phyloP scores from a whole-genome alignment of 2,888 invertebrate species.

The Xylota segnis region DNA sequence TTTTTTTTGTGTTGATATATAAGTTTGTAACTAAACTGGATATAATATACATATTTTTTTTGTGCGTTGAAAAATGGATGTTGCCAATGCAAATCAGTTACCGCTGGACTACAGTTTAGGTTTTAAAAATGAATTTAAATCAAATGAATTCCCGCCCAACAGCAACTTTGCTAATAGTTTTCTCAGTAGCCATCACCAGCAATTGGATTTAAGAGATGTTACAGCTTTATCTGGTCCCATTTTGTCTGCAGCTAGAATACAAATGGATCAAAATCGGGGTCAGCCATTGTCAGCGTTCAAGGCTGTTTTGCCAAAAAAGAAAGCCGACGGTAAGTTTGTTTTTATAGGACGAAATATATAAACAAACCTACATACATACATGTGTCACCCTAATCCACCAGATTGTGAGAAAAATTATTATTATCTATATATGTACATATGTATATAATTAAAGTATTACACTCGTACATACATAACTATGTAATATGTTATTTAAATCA shows the following conservation, averaged over 20 bases:
- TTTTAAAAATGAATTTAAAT: constrained; percentile 72
- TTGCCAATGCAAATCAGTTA: constrained; percentile 79
- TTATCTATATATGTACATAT: too few relatives aligned
- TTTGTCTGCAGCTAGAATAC: constrained; percentile 80
- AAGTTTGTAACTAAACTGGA: constrained; percentile 22
- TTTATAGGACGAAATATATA: neutral
- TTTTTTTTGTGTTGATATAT: constrained; percentile 29
- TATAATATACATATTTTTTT: neutral
- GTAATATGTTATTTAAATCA: too few relatives aligned
- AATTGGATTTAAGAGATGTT: constrained; percentile 82
- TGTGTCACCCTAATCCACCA: neutral
- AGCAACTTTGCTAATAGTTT: constrained; percentile 82
- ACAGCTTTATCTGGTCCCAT: constrained; percentile 81
- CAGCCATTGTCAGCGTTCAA: constrained; percentile 84
- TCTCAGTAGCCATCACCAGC: constrained; percentile 79
- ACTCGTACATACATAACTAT: too few relatives aligned
- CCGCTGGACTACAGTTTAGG: constrained; percentile 83
- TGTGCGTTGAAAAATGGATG: constrained; percentile 47
- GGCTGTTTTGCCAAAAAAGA: constrained; percentile 84
- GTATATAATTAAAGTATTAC: too few relatives aligned
- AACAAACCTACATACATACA: neutral
- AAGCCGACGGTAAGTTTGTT: constrained; percentile 83
- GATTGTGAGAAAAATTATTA: too few relatives aligned
- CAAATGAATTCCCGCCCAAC: constrained; percentile 76
- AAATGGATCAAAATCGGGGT: constrained; percentile 78